Conservation (phyloP, 2,797 vertebrate genomes). For the Enteromius paludinosus region DNA sequence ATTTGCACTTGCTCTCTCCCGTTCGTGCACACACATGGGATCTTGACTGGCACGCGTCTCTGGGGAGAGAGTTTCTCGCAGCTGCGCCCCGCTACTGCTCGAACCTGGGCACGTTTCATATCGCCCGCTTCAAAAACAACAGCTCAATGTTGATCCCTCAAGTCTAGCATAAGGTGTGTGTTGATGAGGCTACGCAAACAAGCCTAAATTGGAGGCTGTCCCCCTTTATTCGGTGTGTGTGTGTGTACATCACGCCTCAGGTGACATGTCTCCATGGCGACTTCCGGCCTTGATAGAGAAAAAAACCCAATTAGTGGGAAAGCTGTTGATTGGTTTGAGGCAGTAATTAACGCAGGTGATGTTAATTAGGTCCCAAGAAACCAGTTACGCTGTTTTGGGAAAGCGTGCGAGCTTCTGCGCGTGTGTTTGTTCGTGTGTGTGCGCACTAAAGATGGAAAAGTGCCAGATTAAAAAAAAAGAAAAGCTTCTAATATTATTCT, state of each 20-base stretch:
- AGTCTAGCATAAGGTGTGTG: slow-evolving; percentile 63
- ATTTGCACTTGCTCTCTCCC: slow-evolving; percentile 12
- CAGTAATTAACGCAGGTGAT: slow-evolving; percentile 94
- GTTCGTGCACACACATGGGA: slow-evolving; percentile 37
- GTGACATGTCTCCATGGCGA: slow-evolving; percentile 88
- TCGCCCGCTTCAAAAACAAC: slow-evolving; percentile 62
- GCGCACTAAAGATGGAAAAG: slow-evolving; percentile 47
- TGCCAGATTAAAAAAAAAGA: slow-evolving; percentile 31
- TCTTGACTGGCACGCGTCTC: slow-evolving; percentile 53
- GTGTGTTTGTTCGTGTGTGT: slow-evolving; percentile 60
- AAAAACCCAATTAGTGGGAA: slow-evolving; percentile 87
- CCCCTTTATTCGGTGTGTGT: slow-evolving; percentile 72
- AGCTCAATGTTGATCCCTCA: slow-evolving; percentile 63
- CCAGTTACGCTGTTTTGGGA: slow-evolving; percentile 74
- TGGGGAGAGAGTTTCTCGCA: slow-evolving; percentile 50
- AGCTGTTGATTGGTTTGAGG: slow-evolving; percentile 91
- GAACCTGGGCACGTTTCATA: slow-evolving; percentile 57
- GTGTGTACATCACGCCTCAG: slow-evolving; percentile 71
- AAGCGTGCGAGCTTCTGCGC: slow-evolving; percentile 30
- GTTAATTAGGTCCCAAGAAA: slow-evolving; percentile 92
- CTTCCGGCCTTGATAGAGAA: slow-evolving; percentile 84
- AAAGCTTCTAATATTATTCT: slow-evolving; percentile 51
- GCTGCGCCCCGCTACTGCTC: slow-evolving; percentile 56
- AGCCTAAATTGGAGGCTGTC: slow-evolving; percentile 60
- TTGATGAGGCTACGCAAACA: slow-evolving; percentile 59